Evolutionary conservation across 2,888 invertebrate genomes (phyloP).

Genomic region (Osmoderma eremita): DNA sequence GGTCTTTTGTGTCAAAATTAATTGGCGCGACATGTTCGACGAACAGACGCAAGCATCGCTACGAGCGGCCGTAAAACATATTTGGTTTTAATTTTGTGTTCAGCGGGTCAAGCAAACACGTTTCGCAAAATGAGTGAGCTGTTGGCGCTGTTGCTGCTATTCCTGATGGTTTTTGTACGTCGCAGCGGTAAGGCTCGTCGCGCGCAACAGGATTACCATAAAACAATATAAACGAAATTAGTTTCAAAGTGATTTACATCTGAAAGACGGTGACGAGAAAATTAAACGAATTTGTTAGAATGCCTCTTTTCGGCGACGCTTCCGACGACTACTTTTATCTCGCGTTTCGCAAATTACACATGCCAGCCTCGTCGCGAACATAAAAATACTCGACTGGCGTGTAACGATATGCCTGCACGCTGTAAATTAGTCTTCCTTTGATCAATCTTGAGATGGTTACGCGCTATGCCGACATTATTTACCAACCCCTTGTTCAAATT

Average conservation of each 20-base stretch:
- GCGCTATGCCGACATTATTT: too few species aligned
- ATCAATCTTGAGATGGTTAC: neutral
- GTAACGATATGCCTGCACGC: neutral
- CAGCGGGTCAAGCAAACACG: slow-evolving; percentile 6
- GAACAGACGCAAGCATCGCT: slow-evolving; percentile 23
- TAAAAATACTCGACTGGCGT: slow-evolving; percentile 12
- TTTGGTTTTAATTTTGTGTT: slow-evolving; percentile 28
- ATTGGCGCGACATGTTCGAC: slow-evolving; percentile 35
- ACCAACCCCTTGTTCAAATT: too few species aligned
- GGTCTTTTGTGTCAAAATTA: slow-evolving; percentile 34
- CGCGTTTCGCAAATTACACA: slow-evolving; percentile 18
- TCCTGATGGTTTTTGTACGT: slow-evolving; percentile 19
- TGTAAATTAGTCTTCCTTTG: slow-evolving; percentile 19
- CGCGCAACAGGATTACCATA: slow-evolving; percentile 3
- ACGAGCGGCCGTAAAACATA: slow-evolving; percentile 10
- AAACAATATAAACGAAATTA: slow-evolving; percentile 37
- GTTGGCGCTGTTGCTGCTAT: neutral
- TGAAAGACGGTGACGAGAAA: slow-evolving; percentile 30
- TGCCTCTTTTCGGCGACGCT: slow-evolving; percentile 21
- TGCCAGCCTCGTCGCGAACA: slow-evolving; percentile 3
- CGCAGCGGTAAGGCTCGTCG: neutral
- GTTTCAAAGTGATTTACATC: slow-evolving; percentile 34
- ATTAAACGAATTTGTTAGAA: slow-evolving; percentile 29
- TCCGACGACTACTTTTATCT: slow-evolving; percentile 22
- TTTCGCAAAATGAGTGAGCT: neutral